Base-by-base conservation (phyloP, 2,797 vertebrate genomes). In the Falco cherrug region DNA sequence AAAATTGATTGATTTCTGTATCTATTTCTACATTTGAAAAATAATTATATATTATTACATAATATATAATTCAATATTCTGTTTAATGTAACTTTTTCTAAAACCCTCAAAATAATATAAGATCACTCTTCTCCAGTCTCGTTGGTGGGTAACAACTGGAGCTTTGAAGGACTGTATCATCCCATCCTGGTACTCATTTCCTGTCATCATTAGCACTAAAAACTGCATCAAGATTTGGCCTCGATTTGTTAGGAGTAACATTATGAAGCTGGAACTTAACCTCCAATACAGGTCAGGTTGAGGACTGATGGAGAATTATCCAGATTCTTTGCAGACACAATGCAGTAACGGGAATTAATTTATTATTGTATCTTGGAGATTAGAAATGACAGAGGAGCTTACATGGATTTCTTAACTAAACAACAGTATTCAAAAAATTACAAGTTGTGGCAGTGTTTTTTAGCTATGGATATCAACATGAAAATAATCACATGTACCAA, bases 121-220 rank as follows among this genome's bases (percentile, higher is more conserved):
- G 26, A 76, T 11, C 8, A 15, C 9, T 33, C 24, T 29, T 87
- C 24, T 56, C 48, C 9, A 35, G 47, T 33, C 31, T n/a, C 51
- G 16, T 3, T 31, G 5, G 20, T 48, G 53, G 60, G 31, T 29
- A 82, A 53, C 6, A 89, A 35, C 12, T 18, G 5, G 9, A 76
- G 35, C 8, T 64, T n/a, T 60, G 51, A 94, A 85, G 6, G 19
- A 60, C 5, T 51, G 33, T 25, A 48, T 69, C 39, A 83, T 21
- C 5, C 5, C 18, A 61, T 11, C 4, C 11, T 1, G 0, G 9
- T 19, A 73, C 11, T 35, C 33, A 50, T 7, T 84, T 13, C 15
- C 11, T 9, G 8, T 26, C 25, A 59, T 45, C 5, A 31, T 18
- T 17, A 63, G 17, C 39, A 89, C 43, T 84, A 90, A 87, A 75